Evolutionary conservation across 2,113 vertebrate genomes (phyloP).

Genomic region (Oreochromis niloticus): DNA sequence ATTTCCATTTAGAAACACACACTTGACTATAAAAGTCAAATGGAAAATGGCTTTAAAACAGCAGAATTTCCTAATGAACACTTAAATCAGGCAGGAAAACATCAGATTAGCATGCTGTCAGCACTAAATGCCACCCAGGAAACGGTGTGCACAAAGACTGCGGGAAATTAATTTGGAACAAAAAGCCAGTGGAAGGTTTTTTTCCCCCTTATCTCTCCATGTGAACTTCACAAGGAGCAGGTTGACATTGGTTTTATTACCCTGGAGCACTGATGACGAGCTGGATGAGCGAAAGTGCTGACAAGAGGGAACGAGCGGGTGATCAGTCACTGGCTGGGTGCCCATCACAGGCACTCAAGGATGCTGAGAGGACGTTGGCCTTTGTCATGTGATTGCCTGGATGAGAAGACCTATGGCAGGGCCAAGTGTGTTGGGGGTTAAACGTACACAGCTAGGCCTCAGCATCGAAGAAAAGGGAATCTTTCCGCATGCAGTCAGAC

Average conservation of each 20-base stretch:
- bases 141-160: slow-evolving; percentile 22
- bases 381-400: slow-evolving; percentile 38
- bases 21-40: slow-evolving; percentile 8
- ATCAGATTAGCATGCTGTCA: slow-evolving; percentile 29
- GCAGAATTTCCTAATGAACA: slow-evolving; percentile 28
- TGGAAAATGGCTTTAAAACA: slow-evolving; percentile 32
- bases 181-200: slow-evolving; percentile 33
- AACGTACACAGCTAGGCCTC: slow-evolving; percentile 19
- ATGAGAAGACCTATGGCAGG: slow-evolving; percentile 34
- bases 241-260: slow-evolving; percentile 74
- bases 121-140: slow-evolving; percentile 27
- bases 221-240: slow-evolving; percentile 57
- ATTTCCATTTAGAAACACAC: slow-evolving; percentile 30
- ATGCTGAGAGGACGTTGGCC: slow-evolving; percentile 58
- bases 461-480: not conserved
- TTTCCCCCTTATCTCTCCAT: slow-evolving; percentile 30
- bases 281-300: slow-evolving; percentile 64
- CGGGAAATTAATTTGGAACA: slow-evolving; percentile 44
- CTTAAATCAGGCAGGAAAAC: slow-evolving; percentile 3
- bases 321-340: slow-evolving; percentile 59
- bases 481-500: not conserved
- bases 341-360: slow-evolving; percentile 62
- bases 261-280: slow-evolving; percentile 40
- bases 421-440: slow-evolving; percentile 34
- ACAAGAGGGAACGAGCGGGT: slow-evolving; percentile 38